Percentiles rank a stretch among this genome's conserved stretches.
These are phyloP conservation scores for Cryptosula pallasiana DNA, from an alignment of 2,888 invertebrate species.

Conservation along the genomic window DNA sequence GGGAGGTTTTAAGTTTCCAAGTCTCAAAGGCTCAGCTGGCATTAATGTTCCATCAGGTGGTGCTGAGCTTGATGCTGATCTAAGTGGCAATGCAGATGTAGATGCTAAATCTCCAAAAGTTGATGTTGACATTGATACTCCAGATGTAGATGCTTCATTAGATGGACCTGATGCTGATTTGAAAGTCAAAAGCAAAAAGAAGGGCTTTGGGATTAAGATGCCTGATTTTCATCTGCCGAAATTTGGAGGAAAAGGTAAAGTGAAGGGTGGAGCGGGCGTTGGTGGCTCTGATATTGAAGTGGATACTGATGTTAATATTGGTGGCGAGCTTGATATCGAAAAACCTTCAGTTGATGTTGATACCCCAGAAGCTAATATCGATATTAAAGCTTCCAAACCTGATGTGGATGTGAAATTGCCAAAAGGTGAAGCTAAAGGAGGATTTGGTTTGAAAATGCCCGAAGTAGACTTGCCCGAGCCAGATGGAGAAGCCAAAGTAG, in stretches of 20 bases:
- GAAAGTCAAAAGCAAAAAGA: background rate
- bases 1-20: too few species aligned
- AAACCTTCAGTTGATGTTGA: conserved; percentile 23
- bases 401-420: background rate
- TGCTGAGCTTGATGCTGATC: conserved; percentile 17
- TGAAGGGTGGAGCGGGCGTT: background rate
- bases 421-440: background rate
- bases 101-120: background rate
- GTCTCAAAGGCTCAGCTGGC: conserved; percentile 7
- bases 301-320: background rate
- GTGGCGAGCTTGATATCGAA: background rate
- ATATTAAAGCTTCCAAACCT: background rate
- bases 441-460: conserved; percentile 5
- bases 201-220: background rate
- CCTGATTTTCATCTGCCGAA: conserved; percentile 11
- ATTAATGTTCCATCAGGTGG: conserved; percentile 24
- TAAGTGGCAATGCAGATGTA: background rate
- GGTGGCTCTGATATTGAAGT: background rate
- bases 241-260: conserved; percentile 24
- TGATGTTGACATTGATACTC: background rate
- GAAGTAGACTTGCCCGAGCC: background rate
- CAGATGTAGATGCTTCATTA: background rate
- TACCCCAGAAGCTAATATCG: background rate
- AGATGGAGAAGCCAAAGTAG: background rate
- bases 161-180: background rate